Percentiles rank a stretch among this genome's conserved stretches.
These are phyloP conservation scores for Ciconia maguari DNA, from an alignment of 2,113 vertebrate species.

Conservation along the genomic window DNA sequence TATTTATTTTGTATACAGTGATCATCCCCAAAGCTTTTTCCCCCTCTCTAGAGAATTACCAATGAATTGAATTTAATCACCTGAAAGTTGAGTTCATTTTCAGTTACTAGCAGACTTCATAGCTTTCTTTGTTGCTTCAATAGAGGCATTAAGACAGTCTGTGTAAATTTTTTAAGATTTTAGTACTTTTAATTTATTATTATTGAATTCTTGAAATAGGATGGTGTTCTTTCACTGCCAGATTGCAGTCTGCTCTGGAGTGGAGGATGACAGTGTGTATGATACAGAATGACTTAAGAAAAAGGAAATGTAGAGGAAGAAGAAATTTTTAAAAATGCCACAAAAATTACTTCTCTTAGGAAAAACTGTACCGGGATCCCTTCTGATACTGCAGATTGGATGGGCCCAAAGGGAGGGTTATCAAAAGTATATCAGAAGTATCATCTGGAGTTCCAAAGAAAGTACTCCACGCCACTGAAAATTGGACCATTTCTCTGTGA, in stretches of 20 bases:
- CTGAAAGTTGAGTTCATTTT: constrained; percentile 31
- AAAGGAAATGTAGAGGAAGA: background rate
- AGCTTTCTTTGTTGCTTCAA: background rate
- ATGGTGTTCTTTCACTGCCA: background rate
- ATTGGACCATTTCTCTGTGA: background rate
- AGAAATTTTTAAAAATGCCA: background rate
- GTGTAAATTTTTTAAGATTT: background rate
- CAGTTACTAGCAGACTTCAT: background rate
- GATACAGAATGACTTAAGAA: background rate
- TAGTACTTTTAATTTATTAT: background rate
- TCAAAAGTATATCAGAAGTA: background rate
- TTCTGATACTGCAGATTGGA: background rate
- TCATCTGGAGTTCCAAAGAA: background rate
- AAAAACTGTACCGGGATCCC: background rate
- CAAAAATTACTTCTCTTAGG: background rate
- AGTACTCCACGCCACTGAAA: background rate
- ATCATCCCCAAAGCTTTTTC: background rate
- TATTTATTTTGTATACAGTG: background rate
- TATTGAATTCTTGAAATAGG: background rate
- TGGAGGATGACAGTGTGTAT: background rate
- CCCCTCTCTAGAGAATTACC: background rate
- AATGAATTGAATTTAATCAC: constrained; percentile 5
- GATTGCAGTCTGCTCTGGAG: background rate
- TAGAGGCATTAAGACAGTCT: background rate
- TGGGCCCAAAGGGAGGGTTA: background rate